These are phyloP conservation scores for Gryllus longicercus DNA, from an alignment of 2,888 invertebrate species.

Conservation along the genomic window DNA sequence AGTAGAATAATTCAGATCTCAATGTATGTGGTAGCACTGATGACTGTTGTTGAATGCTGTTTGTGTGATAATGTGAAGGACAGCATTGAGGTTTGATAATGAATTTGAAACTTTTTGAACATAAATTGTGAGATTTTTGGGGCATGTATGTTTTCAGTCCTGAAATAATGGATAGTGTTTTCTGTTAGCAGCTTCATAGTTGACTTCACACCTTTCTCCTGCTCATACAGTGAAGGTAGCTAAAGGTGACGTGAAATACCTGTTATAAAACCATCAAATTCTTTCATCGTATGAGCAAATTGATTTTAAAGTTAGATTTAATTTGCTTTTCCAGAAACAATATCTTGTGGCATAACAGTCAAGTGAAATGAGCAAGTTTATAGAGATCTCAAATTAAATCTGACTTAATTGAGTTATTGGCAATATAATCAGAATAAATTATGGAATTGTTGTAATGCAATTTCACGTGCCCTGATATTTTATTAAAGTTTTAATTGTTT, in stretches of 20 bases:
- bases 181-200: slow-evolving; percentile 8
- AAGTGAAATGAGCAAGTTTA: too few relatives aligned
- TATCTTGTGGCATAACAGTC: too few relatives aligned
- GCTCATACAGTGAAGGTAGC: neutral
- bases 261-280: too few relatives aligned
- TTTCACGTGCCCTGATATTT: neutral
- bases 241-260: too few relatives aligned
- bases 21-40: neutral
- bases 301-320: too few relatives aligned
- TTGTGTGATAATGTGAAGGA: neutral
- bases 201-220: neutral
- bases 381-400: too few relatives aligned
- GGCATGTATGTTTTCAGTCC: neutral
- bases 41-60: too few relatives aligned
- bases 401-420: too few relatives aligned
- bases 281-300: too few relatives aligned
- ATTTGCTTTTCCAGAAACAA: too few relatives aligned
- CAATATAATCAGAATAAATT: too few relatives aligned
- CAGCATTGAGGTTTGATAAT: neutral
- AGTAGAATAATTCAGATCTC: neutral
- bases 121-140: neutral
- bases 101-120: neutral
- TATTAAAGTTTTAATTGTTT: neutral
- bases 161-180: slow-evolving; percentile 8
- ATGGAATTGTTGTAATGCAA: too few relatives aligned